Percentiles rank a stretch among this genome's conserved stretches.
Conservation (phyloP, 92 coral and sea anemone genomes). For the Galaxea fascicularis region DNA sequence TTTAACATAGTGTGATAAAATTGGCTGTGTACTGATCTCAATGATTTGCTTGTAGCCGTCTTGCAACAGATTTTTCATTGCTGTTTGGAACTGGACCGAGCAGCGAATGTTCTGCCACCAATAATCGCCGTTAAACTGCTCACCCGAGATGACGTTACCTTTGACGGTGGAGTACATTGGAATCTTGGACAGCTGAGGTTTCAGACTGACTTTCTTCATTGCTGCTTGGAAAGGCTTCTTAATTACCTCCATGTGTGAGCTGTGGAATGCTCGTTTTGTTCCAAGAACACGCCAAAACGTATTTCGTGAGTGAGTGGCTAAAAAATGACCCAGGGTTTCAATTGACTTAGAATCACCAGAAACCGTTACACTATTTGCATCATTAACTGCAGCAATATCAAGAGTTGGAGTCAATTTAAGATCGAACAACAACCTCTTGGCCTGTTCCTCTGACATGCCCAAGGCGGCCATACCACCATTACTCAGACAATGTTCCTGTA, state of each 20-base stretch:
- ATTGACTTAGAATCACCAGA: conserved; percentile 83
- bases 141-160: conserved; percentile 70
- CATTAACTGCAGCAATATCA: conserved; percentile 83
- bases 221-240: conserved; percentile 64
- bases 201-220: conserved; percentile 15
- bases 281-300: conserved; percentile 77
- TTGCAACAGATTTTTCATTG: conserved; percentile 61
- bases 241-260: conserved; percentile 77
- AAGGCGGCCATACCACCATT: conserved; percentile 92
- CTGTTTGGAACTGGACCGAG: conserved; percentile 72
- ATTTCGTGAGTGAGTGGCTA: conserved; percentile 30
- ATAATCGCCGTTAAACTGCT: conserved; percentile 62
- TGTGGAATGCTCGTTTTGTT: conserved; percentile 92
- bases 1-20: conserved; percentile 68
- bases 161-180: conserved; percentile 92
- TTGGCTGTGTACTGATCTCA: conserved; percentile 87
- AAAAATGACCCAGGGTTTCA: conserved; percentile 63
- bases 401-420: conserved; percentile 63
- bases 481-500: conserved; percentile 77
- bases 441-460: conserved; percentile 76
- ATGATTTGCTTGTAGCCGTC: conserved; percentile 74
- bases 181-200: conserved; percentile 63
- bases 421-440: conserved; percentile 46
- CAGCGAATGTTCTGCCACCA: conserved; percentile 94
- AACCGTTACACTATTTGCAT: conserved; percentile 71